phyloP scores from a whole-genome alignment of 2,113 vertebrate genomes.

The Tetrax tetrax region DNA sequence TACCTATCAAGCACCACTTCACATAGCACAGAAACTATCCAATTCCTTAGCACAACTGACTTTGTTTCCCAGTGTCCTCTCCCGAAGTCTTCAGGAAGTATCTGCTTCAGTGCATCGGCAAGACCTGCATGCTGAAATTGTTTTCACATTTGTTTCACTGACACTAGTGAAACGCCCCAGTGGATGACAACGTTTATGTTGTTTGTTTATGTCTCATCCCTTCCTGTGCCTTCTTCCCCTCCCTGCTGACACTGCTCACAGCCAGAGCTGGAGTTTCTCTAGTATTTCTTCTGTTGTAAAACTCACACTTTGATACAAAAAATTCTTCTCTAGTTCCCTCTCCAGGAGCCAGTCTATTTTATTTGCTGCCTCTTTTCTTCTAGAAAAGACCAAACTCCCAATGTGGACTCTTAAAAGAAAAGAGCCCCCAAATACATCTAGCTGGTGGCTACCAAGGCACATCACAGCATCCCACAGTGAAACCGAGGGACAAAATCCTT shows the following conservation, averaged over 20 bases:
- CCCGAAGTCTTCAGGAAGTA: neutral
- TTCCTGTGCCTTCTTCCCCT: neutral
- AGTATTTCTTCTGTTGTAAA: neutral
- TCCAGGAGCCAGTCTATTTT: neutral
- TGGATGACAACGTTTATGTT: rapidly evolving
- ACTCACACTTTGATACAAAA: neutral
- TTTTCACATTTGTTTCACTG: rapidly evolving
- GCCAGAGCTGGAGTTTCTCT: neutral
- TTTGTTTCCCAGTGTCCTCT: neutral
- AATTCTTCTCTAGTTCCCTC: neutral
- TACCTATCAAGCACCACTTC: neutral
- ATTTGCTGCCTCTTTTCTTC: neutral
- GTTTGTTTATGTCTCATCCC: neutral
- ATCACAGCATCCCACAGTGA: neutral
- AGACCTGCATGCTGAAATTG: neutral
- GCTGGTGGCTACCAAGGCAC: neutral
- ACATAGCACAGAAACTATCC: neutral
- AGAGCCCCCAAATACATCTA: neutral
- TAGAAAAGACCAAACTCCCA: neutral
- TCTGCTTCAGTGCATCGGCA: neutral
- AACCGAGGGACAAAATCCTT: neutral
- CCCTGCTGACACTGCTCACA: neutral
- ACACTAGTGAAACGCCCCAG: neutral
- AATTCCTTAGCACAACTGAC: neutral
- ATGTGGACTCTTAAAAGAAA: neutral